Evolutionary conservation across 1,140 invertebrate species (phyloP).

Genomic region (Sarcophaga peregrina): DNA sequence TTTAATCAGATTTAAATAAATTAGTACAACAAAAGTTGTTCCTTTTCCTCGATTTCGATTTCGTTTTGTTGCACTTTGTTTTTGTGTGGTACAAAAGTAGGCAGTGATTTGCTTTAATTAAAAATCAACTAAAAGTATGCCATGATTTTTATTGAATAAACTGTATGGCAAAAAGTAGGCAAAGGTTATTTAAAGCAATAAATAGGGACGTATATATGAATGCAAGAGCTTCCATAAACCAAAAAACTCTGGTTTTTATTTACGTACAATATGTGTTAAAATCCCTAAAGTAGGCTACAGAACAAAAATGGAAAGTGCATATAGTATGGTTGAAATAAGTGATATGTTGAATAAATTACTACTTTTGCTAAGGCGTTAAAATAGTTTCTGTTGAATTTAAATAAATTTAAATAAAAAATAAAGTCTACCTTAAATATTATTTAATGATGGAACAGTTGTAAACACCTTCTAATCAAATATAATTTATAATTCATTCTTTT

Average conservation of each 20-base stretch:
- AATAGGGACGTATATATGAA: not conserved
- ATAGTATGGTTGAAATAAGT: too few relatives aligned
- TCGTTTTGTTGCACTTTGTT: not conserved
- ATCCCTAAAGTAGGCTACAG: too few relatives aligned
- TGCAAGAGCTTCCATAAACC: too few relatives aligned
- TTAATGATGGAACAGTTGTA: too few relatives aligned
- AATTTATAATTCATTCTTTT: constrained; percentile 9
- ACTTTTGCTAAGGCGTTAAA: too few relatives aligned
- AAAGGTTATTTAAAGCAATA: not conserved
- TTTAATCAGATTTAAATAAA: constrained; percentile 28
- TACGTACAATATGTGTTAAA: too few relatives aligned
- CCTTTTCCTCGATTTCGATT: not conserved
- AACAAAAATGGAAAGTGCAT: too few relatives aligned
- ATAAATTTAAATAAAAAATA: too few relatives aligned
- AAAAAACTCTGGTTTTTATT: too few relatives aligned
- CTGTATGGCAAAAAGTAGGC: not conserved
- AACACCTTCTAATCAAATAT: not conserved
- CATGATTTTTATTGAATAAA: constrained; percentile 25
- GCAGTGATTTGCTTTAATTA: constrained; percentile 13
- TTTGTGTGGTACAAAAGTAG: not conserved
- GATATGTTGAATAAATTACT: too few relatives aligned
- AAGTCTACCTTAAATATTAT: too few relatives aligned
- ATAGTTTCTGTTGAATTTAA: too few relatives aligned
- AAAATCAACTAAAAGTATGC: constrained; percentile 30
- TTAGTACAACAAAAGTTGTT: not conserved